phyloP scores from a whole-genome alignment of 2,888 invertebrate genomes.

The Drosophila tanythrix region DNA sequence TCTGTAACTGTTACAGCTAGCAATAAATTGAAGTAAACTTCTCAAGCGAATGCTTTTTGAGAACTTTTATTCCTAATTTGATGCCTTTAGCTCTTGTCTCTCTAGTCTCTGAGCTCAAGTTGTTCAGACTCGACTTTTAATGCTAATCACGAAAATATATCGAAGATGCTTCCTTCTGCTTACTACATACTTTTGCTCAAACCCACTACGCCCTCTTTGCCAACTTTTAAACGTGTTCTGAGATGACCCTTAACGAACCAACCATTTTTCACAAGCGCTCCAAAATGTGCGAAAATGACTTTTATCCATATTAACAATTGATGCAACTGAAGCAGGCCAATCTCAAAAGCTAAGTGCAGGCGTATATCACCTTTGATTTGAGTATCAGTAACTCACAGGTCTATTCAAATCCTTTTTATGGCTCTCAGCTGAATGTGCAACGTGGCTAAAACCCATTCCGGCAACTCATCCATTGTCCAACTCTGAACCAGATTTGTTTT shows the following conservation, averaged over 20 bases:
- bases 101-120: neutral
- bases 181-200: neutral
- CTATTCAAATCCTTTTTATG: conserved; percentile 39
- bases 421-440: conserved; percentile 50
- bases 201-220: neutral
- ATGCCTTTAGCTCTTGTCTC: too few species aligned
- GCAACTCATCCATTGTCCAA: conserved; percentile 5
- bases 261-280: neutral
- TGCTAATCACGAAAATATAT: neutral
- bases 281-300: conserved; percentile 22
- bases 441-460: conserved; percentile 37
- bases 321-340: neutral
- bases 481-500: conserved; percentile 18
- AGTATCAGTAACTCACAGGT: neutral
- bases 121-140: neutral
- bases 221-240: neutral
- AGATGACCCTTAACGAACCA: neutral
- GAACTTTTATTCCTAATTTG: too few species aligned
- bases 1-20: too few species aligned
- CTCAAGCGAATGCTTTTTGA: too few species aligned
- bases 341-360: conserved; percentile 6
- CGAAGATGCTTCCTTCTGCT: neutral
- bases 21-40: too few species aligned
- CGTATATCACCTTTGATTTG: conserved; percentile 26
- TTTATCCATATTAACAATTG: conserved; percentile 1